Conservation (phyloP, 2,113 vertebrate genomes). For the Trichomycterus rosablanca region DNA sequence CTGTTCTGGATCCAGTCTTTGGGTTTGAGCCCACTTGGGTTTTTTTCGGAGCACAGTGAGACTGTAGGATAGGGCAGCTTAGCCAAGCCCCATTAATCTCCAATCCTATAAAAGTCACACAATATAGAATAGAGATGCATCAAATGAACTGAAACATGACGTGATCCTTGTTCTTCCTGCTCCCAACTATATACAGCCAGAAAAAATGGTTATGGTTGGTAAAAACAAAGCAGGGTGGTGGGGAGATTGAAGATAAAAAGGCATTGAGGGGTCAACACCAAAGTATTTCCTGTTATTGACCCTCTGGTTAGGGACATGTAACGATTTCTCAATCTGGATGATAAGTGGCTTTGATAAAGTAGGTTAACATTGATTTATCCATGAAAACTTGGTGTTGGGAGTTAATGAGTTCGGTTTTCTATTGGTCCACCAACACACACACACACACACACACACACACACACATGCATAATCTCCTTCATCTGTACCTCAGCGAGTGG, state of each 20-base stretch:
- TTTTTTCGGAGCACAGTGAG: background rate
- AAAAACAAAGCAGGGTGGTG: constrained; percentile 11
- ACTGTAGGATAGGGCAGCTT: constrained; percentile 51
- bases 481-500: constrained; percentile 48
- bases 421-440: constrained; percentile 45
- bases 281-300: constrained; percentile 73
- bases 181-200: constrained; percentile 42
- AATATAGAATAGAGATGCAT: constrained; percentile 67
- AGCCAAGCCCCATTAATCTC: constrained; percentile 65
- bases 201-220: constrained; percentile 57
- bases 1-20: constrained; percentile 13
- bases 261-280: constrained; percentile 57
- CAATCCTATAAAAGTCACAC: constrained; percentile 68
- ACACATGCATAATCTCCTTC: constrained; percentile 14
- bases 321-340: constrained; percentile 72
- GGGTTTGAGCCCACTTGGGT: background rate
- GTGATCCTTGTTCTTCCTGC: constrained; percentile 59
- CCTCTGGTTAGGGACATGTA: constrained; percentile 64
- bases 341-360: constrained; percentile 81
- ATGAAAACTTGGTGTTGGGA: constrained; percentile 60
- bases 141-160: constrained; percentile 68
- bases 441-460: constrained; percentile 17
- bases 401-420: constrained; percentile 74
- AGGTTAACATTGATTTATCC: constrained; percentile 81
- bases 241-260: constrained; percentile 35